Evolutionary conservation across 2,888 invertebrate species (phyloP), one percentile per base, ranked within the genome.

Genomic region (Rambutsinella grinnellia): DNA sequence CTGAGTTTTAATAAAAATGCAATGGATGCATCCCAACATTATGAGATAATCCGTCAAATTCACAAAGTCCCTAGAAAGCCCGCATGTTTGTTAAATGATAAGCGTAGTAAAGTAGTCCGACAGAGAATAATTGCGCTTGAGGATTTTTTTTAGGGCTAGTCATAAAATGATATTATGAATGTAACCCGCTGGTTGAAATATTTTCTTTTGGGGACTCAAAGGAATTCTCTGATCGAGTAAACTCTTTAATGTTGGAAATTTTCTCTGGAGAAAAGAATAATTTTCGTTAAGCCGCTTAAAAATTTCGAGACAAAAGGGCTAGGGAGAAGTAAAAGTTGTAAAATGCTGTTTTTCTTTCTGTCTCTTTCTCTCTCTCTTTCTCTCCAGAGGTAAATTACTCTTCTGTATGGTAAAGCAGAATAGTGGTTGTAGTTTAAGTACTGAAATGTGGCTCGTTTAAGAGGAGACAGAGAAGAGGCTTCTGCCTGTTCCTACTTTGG

Each of bases 281-380:
- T 5, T 36, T 36, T 36, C 13, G 5, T 36, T 28, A 65, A 72
- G 51, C 36, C 26, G 49, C 44, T 36, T 70, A 58, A 70, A 70
- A 70, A 62, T 67, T 58, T 58, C 17, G 19, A 49, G n/a, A 49
- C 17, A 49, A n/a, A n/a, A n/a, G n/a, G n/a, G n/a, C n/a, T n/a
- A n/a, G 19, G 19, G 51, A 49, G n/a, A 17, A 49, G 51, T 13
- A 5, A 5, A 49, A 49, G 51, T 17, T 17, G 51, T 49, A 49
- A 15, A 17, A 49, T 19, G 19, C 5, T 15, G 44, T 44, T 10
- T 13, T 44, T 58, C 10, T 28, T 15, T 62, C 49, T 44, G 10
- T 27, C 62, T 51, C 24, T 28, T 46, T 44, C 44, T 23, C 24
- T 47, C 3, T 49, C 27, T 53, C n/a, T 46, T 15, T 15, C 53